A percentile compares a stretch with the other conserved stretches of the same genome.
Conservation (phyloP, 2,888 invertebrate genomes). For the Ectemnius lituratus region DNA sequence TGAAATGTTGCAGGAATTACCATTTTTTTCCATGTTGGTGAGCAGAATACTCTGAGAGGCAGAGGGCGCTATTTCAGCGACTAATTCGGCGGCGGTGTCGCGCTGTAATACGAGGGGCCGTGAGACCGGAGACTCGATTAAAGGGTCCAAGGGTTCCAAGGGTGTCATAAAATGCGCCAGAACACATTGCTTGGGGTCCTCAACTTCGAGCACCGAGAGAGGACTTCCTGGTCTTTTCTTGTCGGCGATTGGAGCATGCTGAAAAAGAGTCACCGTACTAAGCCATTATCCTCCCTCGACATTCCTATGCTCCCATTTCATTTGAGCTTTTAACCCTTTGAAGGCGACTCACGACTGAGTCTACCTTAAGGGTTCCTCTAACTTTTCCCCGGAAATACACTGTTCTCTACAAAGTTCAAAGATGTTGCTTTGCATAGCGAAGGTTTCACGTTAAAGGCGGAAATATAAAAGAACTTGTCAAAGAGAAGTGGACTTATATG, state of each 20-base stretch:
- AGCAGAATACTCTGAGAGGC: slow-evolving; percentile 87
- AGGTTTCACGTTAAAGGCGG: too few relatives aligned
- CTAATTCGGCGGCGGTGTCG: slow-evolving; percentile 86
- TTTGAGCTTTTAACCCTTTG: too few relatives aligned
- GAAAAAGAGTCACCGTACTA: slow-evolving; percentile 16
- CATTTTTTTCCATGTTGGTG: slow-evolving; percentile 92
- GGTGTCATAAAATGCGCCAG: slow-evolving; percentile 94
- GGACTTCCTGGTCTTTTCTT: slow-evolving; percentile 79
- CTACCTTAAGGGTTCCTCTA: too few relatives aligned
- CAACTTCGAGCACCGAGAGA: slow-evolving; percentile 88
- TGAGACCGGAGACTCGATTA: slow-evolving; percentile 90
- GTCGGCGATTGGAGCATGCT: slow-evolving; percentile 83
- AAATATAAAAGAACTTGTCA: too few relatives aligned
- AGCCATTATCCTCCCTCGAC: too few relatives aligned
- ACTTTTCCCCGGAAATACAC: too few relatives aligned
- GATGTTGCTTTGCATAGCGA: too few relatives aligned
- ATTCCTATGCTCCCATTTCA: too few relatives aligned
- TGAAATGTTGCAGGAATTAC: slow-evolving; percentile 73
- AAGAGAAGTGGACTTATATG: too few relatives aligned
- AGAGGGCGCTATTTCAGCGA: slow-evolving; percentile 84
- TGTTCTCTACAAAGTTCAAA: too few relatives aligned
- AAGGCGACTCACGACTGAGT: too few relatives aligned
- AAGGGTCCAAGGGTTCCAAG: slow-evolving; percentile 90
- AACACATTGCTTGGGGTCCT: slow-evolving; percentile 93
- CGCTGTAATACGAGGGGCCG: slow-evolving; percentile 89